These are phyloP conservation scores for Gnathonemus echidnorhynchus DNA, from an alignment of 2,113 vertebrate species.

Conservation along the genomic window DNA sequence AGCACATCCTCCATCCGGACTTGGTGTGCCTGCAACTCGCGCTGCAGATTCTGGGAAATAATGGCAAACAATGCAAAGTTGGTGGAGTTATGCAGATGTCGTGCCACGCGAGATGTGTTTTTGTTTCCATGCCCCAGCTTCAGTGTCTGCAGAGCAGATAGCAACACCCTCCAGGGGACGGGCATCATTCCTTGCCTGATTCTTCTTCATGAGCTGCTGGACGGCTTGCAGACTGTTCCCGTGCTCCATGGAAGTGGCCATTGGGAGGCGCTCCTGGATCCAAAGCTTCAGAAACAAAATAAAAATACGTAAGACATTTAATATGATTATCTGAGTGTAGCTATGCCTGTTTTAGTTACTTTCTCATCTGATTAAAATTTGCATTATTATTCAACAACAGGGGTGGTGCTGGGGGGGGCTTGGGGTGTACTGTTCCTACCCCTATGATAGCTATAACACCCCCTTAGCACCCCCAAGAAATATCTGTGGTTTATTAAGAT, in stretches of 20 bases:
- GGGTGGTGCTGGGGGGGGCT: neutral
- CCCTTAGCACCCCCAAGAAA: neutral
- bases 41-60: constrained; percentile 66
- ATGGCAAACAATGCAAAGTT: neutral
- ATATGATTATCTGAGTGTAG: neutral
- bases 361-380: neutral
- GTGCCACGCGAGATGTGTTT: neutral
- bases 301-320: neutral
- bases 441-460: neutral
- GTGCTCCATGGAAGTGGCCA: constrained; percentile 72
- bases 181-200: constrained; percentile 62
- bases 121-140: neutral
- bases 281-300: constrained; percentile 60
- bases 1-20: constrained; percentile 74
- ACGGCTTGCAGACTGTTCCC: constrained; percentile 77
- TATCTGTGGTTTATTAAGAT: neutral
- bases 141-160: neutral
- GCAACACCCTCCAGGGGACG: neutral
- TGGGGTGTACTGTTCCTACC: neutral
- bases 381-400: neutral
- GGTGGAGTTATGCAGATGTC: neutral
- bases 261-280: constrained; percentile 79
- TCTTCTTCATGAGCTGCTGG: constrained; percentile 88
- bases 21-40: constrained; percentile 79
- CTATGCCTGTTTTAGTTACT: neutral